A percentile compares a stretch with the other conserved stretches of the same genome.
Conservation (phyloP, 2,797 vertebrate genomes). For the Sebastes baramenuke region DNA sequence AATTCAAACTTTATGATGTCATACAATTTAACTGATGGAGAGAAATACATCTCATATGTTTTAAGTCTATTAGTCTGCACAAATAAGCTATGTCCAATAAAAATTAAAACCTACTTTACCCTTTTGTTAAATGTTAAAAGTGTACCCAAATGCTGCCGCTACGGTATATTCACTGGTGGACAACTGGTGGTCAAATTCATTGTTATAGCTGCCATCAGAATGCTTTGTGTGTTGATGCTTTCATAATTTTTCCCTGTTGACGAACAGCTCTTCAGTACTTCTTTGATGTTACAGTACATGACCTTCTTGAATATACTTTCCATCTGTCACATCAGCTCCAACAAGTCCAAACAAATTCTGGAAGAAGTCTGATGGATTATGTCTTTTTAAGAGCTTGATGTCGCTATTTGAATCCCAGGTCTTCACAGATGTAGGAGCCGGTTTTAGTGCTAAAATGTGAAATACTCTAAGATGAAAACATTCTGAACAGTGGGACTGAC, state of each 20-base stretch:
- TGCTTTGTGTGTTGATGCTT: background rate
- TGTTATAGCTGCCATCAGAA: background rate
- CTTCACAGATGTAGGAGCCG: background rate
- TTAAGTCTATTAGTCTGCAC: too few relatives aligned
- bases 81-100: too few relatives aligned
- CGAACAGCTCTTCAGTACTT: background rate
- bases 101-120: background rate
- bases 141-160: background rate
- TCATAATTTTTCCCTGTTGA: background rate
- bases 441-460: background rate
- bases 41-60: too few relatives aligned
- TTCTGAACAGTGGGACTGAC: constrained; percentile 11
- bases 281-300: background rate
- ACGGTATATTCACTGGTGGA: background rate
- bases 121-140: background rate
- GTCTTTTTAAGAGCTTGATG: background rate
- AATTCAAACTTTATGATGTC: too few relatives aligned
- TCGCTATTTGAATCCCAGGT: background rate
- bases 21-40: too few relatives aligned
- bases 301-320: background rate
- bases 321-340: background rate
- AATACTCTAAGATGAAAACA: background rate
- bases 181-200: background rate
- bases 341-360: background rate
- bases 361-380: background rate